These are phyloP conservation scores for Coracopsis vasa DNA, from an alignment of 2,113 vertebrate genomes.

Conservation along the genomic window DNA sequence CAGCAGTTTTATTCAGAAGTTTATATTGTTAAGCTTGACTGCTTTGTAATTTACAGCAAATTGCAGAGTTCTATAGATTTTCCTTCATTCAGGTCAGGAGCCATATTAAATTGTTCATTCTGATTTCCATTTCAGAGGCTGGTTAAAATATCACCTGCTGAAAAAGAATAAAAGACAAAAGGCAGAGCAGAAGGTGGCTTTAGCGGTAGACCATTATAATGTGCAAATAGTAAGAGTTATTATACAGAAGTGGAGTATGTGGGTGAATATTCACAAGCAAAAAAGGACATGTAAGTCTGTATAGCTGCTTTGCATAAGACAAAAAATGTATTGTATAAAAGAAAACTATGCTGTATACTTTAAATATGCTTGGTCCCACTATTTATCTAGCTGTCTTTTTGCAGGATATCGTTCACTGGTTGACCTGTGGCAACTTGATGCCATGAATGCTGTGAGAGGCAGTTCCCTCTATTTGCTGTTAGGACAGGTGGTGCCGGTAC, in stretches of 20 bases:
- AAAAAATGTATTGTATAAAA: not conserved
- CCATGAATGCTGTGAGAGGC: fast-evolving
- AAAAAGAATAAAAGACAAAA: not conserved
- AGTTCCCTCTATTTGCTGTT: not conserved
- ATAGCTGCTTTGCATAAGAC: not conserved
- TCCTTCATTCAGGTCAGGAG: not conserved
- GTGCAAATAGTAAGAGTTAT: not conserved
- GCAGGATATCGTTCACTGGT: not conserved
- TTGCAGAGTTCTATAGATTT: not conserved
- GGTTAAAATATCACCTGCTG: constrained; percentile 13
- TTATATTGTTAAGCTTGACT: not conserved
- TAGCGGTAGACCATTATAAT: not conserved
- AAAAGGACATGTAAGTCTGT: not conserved
- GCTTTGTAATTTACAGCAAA: not conserved
- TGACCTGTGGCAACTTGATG: not conserved
- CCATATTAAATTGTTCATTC: not conserved
- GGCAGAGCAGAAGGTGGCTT: not conserved
- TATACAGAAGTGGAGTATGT: not conserved
- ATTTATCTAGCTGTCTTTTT: not conserved
- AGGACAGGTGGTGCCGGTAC: not conserved
- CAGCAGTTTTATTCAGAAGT: not conserved
- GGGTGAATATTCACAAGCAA: not conserved
- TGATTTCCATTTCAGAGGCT: constrained; percentile 41
- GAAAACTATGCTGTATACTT: not conserved
- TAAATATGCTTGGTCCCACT: not conserved